phyloP scores from a whole-genome alignment of 2,888 invertebrate species.

The Cataglyphis livida region DNA sequence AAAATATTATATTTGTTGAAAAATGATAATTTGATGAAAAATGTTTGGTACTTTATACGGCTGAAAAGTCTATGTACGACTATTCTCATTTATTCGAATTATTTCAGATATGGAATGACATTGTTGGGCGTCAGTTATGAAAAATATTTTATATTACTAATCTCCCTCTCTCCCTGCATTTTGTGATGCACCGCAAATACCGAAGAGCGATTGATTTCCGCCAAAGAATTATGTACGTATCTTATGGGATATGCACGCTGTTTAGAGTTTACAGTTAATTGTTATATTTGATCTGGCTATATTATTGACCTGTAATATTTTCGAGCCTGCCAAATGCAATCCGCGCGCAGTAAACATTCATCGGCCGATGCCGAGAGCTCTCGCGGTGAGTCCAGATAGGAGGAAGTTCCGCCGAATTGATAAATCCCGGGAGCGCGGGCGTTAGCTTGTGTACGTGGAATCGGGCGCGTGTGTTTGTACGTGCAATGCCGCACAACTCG shows the following conservation, averaged over 20 bases:
- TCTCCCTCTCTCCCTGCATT: background rate
- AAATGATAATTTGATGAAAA: slow-evolving; percentile 51
- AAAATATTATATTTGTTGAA: slow-evolving; percentile 45
- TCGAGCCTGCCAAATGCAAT: slow-evolving; percentile 68
- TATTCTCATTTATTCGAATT: slow-evolving; percentile 43
- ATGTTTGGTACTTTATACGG: slow-evolving; percentile 34
- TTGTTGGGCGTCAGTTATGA: slow-evolving; percentile 12
- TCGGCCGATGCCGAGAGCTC: slow-evolving; percentile 61
- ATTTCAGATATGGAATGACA: slow-evolving; percentile 32
- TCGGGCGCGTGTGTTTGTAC: slow-evolving; percentile 59
- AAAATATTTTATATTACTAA: slow-evolving; percentile 36
- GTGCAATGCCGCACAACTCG: slow-evolving; percentile 71
- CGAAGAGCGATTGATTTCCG: background rate
- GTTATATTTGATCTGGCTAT: slow-evolving; percentile 66
- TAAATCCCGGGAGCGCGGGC: slow-evolving; percentile 69
- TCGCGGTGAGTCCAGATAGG: slow-evolving; percentile 62
- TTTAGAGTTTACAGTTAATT: slow-evolving; percentile 60
- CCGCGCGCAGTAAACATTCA: slow-evolving; percentile 73
- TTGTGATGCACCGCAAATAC: background rate
- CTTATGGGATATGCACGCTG: background rate
- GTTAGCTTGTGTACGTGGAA: slow-evolving; percentile 40
- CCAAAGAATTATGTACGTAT: background rate
- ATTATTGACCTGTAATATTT: slow-evolving; percentile 70
- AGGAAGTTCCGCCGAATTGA: slow-evolving; percentile 77
- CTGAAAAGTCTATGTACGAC: background rate